Percentiles rank a stretch among this genome's conserved stretches.
Evolutionary conservation across 2,888 invertebrate genomes (phyloP).

Genomic region (Pristionchus entomophagus): DNA sequence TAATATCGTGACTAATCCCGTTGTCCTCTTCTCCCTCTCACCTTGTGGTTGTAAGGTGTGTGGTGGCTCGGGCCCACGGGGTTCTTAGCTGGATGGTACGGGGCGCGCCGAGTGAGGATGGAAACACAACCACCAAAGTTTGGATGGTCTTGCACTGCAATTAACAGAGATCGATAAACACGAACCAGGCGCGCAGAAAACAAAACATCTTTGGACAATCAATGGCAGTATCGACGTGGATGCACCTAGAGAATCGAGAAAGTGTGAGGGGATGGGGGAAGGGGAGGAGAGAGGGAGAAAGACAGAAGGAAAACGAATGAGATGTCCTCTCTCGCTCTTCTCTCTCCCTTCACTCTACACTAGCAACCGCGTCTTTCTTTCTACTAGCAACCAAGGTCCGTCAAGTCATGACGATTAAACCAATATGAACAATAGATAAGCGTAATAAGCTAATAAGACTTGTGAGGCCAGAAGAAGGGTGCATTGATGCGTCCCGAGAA

Average conservation of each 20-base stretch:
- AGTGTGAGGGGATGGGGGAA: not conserved
- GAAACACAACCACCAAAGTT: slow-evolving; percentile 41
- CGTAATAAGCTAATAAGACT: slow-evolving; percentile 4
- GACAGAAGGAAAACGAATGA: slow-evolving; percentile 32
- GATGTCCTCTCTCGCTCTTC: not conserved
- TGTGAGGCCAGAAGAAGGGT: not conserved
- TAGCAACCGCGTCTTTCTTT: not conserved
- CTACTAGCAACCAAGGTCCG: not conserved
- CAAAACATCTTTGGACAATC: not conserved
- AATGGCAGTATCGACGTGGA: slow-evolving; percentile 32
- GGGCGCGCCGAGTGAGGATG: slow-evolving; percentile 30
- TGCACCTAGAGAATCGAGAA: slow-evolving; percentile 30
- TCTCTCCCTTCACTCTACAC: slow-evolving; percentile 13
- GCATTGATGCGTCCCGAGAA: slow-evolving; percentile 32
- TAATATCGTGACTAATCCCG: not conserved
- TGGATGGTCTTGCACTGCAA: slow-evolving; percentile 47
- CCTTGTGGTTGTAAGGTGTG: slow-evolving; percentile 36
- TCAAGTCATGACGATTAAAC: not conserved
- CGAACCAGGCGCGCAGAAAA: not conserved
- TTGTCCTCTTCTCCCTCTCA: not conserved
- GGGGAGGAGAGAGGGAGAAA: slow-evolving; percentile 32
- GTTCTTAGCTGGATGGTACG: slow-evolving; percentile 29
- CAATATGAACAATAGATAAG: not conserved
- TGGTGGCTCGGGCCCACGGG: slow-evolving; percentile 38
- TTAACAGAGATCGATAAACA: not conserved